Conservation (phyloP, 37 sponge, comb jelly and placozoan species). For the Bolinopsis microptera region DNA sequence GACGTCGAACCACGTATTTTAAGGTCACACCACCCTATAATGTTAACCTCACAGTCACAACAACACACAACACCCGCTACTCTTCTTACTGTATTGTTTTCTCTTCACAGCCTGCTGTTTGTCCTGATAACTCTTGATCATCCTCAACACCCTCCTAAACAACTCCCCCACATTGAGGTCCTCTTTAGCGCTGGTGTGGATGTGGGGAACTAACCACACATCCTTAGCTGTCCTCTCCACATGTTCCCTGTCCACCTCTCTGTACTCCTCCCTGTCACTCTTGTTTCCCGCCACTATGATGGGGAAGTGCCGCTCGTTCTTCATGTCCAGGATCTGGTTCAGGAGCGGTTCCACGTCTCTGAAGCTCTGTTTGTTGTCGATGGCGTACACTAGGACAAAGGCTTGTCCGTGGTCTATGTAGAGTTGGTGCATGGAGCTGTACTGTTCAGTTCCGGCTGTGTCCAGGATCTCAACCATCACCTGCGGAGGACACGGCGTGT, state of each 20-base stretch:
- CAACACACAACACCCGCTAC: conserved; percentile 43
- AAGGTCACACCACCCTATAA: too few relatives aligned
- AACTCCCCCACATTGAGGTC: conserved; percentile 18
- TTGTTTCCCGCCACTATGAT: conserved; percentile 52
- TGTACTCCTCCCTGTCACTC: neutral
- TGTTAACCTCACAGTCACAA: neutral
- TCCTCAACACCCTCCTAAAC: conserved; percentile 27
- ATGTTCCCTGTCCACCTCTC: conserved; percentile 6
- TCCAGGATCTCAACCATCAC: conserved; percentile 5
- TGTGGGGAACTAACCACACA: conserved; percentile 30
- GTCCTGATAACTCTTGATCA: conserved; percentile 32
- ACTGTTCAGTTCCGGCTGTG: conserved; percentile 64
- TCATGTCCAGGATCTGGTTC: conserved; percentile 18
- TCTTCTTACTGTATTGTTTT: neutral
- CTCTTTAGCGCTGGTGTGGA: conserved; percentile 46
- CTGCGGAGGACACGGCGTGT: neutral
- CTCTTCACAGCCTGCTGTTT: neutral
- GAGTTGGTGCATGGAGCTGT: conserved; percentile 44
- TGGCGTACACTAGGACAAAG: conserved; percentile 44
- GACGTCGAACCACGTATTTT: too few relatives aligned
- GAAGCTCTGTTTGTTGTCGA: conserved; percentile 45
- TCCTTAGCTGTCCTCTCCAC: neutral
- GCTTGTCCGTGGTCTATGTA: conserved; percentile 43
- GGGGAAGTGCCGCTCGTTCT: neutral
- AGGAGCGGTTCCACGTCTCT: conserved; percentile 9